Percentiles rank a stretch among this genome's conserved stretches.
Conservation (phyloP, 1,140 invertebrate genomes). For the Apocrypta bakeri region DNA sequence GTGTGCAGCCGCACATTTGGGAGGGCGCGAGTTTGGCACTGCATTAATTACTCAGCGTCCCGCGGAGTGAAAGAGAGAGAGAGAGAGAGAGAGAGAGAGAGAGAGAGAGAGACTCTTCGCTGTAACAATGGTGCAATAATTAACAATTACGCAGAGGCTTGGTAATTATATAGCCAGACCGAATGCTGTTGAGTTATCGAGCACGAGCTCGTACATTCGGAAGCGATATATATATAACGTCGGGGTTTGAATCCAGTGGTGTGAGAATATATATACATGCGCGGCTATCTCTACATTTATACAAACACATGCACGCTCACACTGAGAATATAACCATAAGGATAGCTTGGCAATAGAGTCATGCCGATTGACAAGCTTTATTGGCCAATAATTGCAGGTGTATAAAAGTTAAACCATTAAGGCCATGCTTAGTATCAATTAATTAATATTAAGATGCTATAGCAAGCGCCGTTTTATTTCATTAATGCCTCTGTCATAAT, state of each 20-base stretch:
- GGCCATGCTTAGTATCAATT: too few species aligned
- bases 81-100: background rate
- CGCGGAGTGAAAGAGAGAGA: background rate
- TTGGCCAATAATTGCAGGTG: conserved; percentile 28
- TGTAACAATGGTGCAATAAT: conserved; percentile 68
- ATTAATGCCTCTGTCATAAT: too few species aligned
- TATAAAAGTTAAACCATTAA: too few species aligned
- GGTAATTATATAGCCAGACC: conserved; percentile 65
- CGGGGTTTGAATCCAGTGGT: background rate
- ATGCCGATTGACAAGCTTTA: conserved; percentile 42
- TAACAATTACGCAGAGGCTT: conserved; percentile 68
- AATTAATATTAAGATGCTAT: too few species aligned
- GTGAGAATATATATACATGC: background rate
- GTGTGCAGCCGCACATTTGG: conserved; percentile 47
- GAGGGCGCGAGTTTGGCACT: conserved; percentile 56
- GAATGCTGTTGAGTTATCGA: conserved; percentile 61
- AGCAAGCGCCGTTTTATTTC: too few species aligned
- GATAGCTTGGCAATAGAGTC: background rate
- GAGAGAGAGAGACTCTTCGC: background rate
- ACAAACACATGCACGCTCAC: background rate
- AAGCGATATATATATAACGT: background rate
- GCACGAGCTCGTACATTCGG: conserved; percentile 2
- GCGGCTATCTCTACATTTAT: too few species aligned
- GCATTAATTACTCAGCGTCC: conserved; percentile 56
- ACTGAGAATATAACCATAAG: background rate